Percentiles rank a stretch among this genome's conserved stretches.
Evolutionary conservation across 1,140 invertebrate genomes (phyloP).

Genomic region (Heliconius nattereri): DNA sequence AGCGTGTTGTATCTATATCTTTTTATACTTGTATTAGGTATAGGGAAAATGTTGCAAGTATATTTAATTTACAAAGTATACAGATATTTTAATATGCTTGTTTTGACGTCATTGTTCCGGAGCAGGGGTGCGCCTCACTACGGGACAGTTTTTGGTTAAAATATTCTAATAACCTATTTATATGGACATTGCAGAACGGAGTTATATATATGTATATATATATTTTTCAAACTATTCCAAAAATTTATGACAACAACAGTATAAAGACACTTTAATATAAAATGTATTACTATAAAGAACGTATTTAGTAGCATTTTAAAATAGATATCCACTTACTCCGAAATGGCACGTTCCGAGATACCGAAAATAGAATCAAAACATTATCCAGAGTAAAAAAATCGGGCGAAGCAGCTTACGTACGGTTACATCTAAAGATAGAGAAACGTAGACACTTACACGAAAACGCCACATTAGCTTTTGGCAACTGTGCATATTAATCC

Average conservation of each 20-base stretch:
- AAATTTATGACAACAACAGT: no score
- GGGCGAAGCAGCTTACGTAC: slow-evolving; percentile 2
- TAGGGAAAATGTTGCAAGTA: neutral
- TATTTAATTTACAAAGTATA: neutral
- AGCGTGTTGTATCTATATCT: neutral
- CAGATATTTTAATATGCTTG: neutral
- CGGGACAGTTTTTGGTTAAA: no score
- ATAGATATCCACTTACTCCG: neutral
- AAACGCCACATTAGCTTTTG: slow-evolving; percentile 46
- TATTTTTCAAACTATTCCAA: no score
- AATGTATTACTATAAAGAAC: no score
- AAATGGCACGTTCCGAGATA: neutral
- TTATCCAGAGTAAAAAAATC: neutral
- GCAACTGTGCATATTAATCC: slow-evolving; percentile 50
- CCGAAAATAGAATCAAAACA: slow-evolving; percentile 8
- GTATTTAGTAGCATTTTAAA: no score
- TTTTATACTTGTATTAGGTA: neutral
- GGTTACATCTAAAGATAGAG: slow-evolving; percentile 49
- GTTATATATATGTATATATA: no score
- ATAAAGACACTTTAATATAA: no score
- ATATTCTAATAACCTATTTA: no score
- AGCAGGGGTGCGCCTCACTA: no score
- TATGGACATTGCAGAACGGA: no score
- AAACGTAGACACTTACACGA: slow-evolving; percentile 39
- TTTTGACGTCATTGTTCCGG: no score